These are phyloP conservation scores for Cantharis flavilabris DNA, from an alignment of 2,888 invertebrate genomes.

Conservation along the genomic window DNA sequence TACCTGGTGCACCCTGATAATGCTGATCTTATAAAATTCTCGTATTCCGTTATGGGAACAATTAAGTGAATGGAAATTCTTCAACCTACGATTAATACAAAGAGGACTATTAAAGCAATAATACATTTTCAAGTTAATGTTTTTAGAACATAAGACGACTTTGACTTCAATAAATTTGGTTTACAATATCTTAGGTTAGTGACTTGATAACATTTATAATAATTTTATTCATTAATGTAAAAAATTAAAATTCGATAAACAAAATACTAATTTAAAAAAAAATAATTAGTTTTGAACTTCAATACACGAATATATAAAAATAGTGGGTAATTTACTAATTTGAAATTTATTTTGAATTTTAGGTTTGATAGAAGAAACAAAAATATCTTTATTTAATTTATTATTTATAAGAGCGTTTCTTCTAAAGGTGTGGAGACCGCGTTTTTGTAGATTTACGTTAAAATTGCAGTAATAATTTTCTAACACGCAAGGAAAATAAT, in stretches of 20 bases:
- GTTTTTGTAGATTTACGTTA: background rate
- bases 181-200: background rate
- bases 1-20: constrained; percentile 11
- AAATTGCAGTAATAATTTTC: background rate
- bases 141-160: background rate
- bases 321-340: too few relatives aligned
- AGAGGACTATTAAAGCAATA: background rate
- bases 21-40: constrained; percentile 3
- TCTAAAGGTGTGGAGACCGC: background rate
- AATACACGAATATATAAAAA: too few relatives aligned
- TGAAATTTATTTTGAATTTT: too few relatives aligned
- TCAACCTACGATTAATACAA: background rate
- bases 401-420: background rate
- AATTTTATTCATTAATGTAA: background rate
- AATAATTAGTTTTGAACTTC: background rate
- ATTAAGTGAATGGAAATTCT: constrained; percentile 14
- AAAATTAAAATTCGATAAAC: background rate
- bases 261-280: background rate
- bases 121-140: background rate
- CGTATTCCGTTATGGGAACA: background rate
- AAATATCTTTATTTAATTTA: background rate
- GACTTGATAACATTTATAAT: background rate
- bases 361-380: background rate
- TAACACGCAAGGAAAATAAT: background rate
- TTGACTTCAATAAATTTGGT: background rate